A percentile compares a stretch with the other conserved stretches of the same genome.
These are phyloP conservation scores for Polypterus senegalus DNA, from an alignment of 2,113 vertebrate genomes.

Conservation along the genomic window DNA sequence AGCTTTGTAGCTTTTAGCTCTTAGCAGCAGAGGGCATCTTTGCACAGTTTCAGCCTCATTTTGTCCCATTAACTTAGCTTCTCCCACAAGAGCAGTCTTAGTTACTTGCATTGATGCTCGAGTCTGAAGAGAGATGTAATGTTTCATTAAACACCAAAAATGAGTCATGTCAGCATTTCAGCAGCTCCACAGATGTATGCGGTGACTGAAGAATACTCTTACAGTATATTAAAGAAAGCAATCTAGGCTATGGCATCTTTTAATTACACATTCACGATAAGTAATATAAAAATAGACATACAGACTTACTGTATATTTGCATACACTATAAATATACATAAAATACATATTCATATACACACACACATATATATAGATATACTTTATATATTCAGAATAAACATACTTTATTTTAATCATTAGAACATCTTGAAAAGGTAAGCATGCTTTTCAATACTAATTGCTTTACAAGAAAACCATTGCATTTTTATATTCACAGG, in stretches of 20 bases:
- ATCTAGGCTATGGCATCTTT: slow-evolving; percentile 1
- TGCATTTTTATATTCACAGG: too few species aligned
- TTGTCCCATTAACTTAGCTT: slow-evolving; percentile 7
- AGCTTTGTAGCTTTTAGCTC: slow-evolving; percentile 14
- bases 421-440: too few species aligned
- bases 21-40: slow-evolving; percentile 41
- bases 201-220: slow-evolving; percentile 19
- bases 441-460: too few species aligned
- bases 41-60: slow-evolving; percentile 27
- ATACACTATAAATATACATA: too few species aligned
- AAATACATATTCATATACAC: too few species aligned
- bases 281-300: too few species aligned
- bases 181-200: slow-evolving; percentile 14
- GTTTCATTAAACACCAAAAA: slow-evolving; percentile 25
- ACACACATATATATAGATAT: too few species aligned
- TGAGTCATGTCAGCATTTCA: slow-evolving; percentile 26
- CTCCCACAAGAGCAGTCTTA: slow-evolving; percentile 19
- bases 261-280: too few species aligned
- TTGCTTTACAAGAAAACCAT: too few species aligned
- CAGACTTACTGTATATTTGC: too few species aligned
- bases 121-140: slow-evolving; percentile 20
- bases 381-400: too few species aligned
- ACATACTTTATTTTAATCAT: too few species aligned
- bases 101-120: slow-evolving; percentile 18
- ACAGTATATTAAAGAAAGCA: background rate